Base-by-base conservation (phyloP, 1,140 invertebrate species). In the Popillia japonica region DNA sequence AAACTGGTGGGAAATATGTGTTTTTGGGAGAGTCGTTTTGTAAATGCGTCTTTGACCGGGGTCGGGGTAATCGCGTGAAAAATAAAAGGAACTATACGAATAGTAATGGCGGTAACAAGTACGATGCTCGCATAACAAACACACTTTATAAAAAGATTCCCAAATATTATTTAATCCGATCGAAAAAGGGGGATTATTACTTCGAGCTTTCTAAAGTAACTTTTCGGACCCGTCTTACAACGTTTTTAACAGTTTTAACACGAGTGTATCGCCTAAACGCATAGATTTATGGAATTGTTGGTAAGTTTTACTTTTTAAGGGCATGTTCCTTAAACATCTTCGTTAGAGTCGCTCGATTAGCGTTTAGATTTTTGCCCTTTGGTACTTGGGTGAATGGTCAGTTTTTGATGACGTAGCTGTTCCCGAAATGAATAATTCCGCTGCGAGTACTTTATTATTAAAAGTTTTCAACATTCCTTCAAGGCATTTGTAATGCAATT, bases 401-500 rank as follows among this genome's bases (percentile, higher is more conserved):
- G 6, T 34, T 74, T 27, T 42, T 76, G 41, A 55, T 76, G 74
- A 76, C 74, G 74, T 76, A 76, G 74, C 42, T 59, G n/a, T 55
- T 55, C 48, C 17, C 48, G 27, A 34, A 34, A 34, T 34, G 27
- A 34, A 34, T 34, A 3, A 17, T 72, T 23, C 10, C 14, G 20
- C 48, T 14, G 22, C 14, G 17, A 40, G 72, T 9, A 74, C 20
- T 14, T n/a, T 74, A 27, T 72, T 23, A n/a, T 20, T 20, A n/a
- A 14, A 34, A n/a, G n/a, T 72, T 34, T 72, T 7, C 17, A 74
- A 74, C 72, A 74, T 74, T 76, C 74, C 74, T 76, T 55, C 42
- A 75, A 55, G 77, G 77, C 77, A 68, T 68, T 68, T 22, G 48
- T 64, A 78, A 78, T 72, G 73, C 59, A 78, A 78, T 78, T 78